Evolutionary conservation across 2,888 invertebrate genomes (phyloP).

Genomic region (Torymus tubicola): DNA sequence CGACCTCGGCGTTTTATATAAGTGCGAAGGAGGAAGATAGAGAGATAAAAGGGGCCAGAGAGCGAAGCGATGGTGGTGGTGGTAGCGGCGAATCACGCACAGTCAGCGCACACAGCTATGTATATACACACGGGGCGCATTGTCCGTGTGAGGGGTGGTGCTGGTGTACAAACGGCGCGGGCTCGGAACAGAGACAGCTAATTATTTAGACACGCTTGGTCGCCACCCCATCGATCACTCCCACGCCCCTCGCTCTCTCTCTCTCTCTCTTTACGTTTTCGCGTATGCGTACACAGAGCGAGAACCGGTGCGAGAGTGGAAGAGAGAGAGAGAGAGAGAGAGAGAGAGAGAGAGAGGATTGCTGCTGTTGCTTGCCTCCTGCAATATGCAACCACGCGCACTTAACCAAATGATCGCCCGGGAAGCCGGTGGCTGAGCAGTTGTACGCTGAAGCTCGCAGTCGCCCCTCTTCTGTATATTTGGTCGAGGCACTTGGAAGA

Average conservation of each 20-base stretch:
- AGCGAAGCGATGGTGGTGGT: conserved; percentile 11
- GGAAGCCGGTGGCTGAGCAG: background rate
- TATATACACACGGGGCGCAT: background rate
- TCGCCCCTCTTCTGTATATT: no score
- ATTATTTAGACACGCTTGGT: conserved; percentile 76
- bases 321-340: no score
- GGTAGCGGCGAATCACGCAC: background rate
- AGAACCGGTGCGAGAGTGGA: no score
- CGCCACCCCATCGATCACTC: conserved; percentile 74
- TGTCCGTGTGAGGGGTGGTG: conserved; percentile 62
- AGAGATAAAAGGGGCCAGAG: conserved; percentile 45
- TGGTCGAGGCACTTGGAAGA: no score
- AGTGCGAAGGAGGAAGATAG: conserved; percentile 41
- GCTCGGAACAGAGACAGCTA: conserved; percentile 75
- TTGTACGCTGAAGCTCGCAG: no score
- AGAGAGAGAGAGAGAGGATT: no score
- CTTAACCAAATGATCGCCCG: conserved; percentile 6
- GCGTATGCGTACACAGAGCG: background rate
- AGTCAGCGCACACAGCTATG: conserved; percentile 3
- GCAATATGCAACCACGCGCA: background rate
- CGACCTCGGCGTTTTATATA: conserved; percentile 12
- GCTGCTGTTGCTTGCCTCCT: background rate
- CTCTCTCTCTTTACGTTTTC: conserved; percentile 28
- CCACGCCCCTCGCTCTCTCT: conserved; percentile 61
- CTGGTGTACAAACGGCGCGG: conserved; percentile 73